Base-by-base conservation (phyloP, 2,888 invertebrate genomes). In the Mythimna lalbum region DNA sequence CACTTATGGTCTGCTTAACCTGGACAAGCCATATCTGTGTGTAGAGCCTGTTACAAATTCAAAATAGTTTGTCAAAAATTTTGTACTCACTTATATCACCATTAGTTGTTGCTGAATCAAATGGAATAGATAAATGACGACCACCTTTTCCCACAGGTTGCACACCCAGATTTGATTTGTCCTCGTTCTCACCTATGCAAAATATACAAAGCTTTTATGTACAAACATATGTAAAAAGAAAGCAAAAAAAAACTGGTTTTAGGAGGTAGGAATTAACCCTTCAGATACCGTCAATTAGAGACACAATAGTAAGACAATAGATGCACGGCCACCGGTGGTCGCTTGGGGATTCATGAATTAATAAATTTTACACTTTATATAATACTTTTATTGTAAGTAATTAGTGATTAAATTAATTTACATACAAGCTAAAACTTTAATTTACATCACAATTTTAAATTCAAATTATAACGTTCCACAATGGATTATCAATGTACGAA, bases 61-160 rank as follows among this genome's bases (percentile, higher is more conserved):
- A n/a, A 56, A 23, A 49, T 60, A 80, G 12, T 70, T 57, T 66
- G 62, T 39, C 61, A 73, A 64, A 63, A 74, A 76, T 64, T 50
- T 68, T 76, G 73, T 89, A 95, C 95, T 95, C 87, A 95, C 95
- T 90, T 90, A 95, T 78, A 83, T 95, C 95, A 86, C 95, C 94
- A 91, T 95, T 95, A 79, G 92, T 87, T 76, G 94, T 89, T 73
- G 94, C 78, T 66, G 94, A 90, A 87, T 95, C 95, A 90, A 94
- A 94, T 79, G 96, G 95, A 88, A 95, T 90, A 78, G 95, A 95
- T 79, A 95, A 92, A 90, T 95, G 94, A 50, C 95, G 92, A 71
- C 93, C 94, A 79, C 93, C 92, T 89, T 94, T 95, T 73, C 90
- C 91, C 77, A 91, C 87, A 71, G 91, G 89, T 82, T 90, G 90